phyloP scores from a whole-genome alignment of 2,113 vertebrate genomes.

The Oryzias melastigma region DNA sequence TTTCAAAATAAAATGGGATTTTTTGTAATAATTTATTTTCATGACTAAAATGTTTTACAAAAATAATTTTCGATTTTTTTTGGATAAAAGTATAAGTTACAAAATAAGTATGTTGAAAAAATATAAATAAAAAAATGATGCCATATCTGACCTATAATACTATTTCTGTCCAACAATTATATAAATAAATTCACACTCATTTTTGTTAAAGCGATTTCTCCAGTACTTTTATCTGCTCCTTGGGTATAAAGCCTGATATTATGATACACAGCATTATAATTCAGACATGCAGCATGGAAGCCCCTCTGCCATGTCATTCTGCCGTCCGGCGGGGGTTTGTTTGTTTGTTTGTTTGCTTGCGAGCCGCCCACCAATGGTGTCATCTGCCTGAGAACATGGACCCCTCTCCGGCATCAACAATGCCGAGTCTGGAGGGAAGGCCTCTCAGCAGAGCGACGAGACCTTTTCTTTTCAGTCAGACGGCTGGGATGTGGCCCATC shows the following conservation, averaged over 20 bases:
- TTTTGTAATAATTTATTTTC: too few relatives aligned
- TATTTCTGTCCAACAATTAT: too few relatives aligned
- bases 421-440: slow-evolving; percentile 47
- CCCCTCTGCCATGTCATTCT: slow-evolving; percentile 44
- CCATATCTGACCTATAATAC: too few relatives aligned
- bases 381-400: slow-evolving; percentile 59
- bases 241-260: not conserved
- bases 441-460: slow-evolving; percentile 55
- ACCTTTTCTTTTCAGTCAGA: slow-evolving; percentile 64
- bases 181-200: too few relatives aligned
- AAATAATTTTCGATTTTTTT: too few relatives aligned
- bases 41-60: too few relatives aligned
- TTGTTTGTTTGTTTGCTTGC: too few relatives aligned
- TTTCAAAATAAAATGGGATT: too few relatives aligned
- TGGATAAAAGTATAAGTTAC: too few relatives aligned
- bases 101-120: too few relatives aligned
- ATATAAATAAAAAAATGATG: too few relatives aligned
- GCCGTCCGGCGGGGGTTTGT: slow-evolving; percentile 38
- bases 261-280: not conserved
- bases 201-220: too few relatives aligned
- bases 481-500: slow-evolving; percentile 60
- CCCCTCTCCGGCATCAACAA: slow-evolving; percentile 45
- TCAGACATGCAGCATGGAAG: slow-evolving; percentile 13
- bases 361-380: slow-evolving; percentile 37
- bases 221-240: not conserved